Base-by-base conservation (phyloP, 2,113 vertebrate species). In the Leptocoma aspasia region DNA sequence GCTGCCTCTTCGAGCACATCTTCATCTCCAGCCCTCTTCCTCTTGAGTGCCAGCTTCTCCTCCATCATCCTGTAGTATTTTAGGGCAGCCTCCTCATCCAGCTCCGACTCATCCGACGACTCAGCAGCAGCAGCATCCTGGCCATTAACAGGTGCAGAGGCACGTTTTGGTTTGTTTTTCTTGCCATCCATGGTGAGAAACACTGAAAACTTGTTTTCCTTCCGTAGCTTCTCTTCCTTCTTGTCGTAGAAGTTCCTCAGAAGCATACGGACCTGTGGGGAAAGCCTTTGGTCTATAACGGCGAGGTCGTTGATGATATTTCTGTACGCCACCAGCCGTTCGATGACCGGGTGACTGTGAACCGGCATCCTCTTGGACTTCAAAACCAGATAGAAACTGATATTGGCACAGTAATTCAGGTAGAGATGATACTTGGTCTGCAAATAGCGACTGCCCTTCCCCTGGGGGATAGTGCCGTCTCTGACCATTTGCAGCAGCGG, bases 391-490 rank as follows among this genome's bases (percentile, higher is more conserved):
- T 99, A 99, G 97, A 99, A 99, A 50, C 99, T 99, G 95, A 99
- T 99, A 85, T 99, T 99, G 93, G 99, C 98, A 91, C 99, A 99
- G 78, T 99, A 99, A 94, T 99, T 99, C 61, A 99, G 95, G 97
- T 99, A 99, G 27, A 99, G 98, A 11, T 99, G 98, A 65, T 98
- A 99, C 95, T 99, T 99, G 18, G 97, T 99, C 93, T 97, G 98
- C 65, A 99, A 92, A 83, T 99, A 99, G 31, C 98, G 95, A 23
- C 99, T 99, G 54, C 99, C 99, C 96, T 98, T 99, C 63, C 99
- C 99, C n/a, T 97, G 89, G 0, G 98, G 98, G 81, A 99, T 98
- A 53, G 95, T 95, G 83, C 99, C 98, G 0, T 97, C 96, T 45
- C 97, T 98, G 21, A 99, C 97, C 98, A 99, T 97, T 30, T 98